Evolutionary conservation across 2,113 vertebrate genomes (phyloP).

Genomic region (Tragulus kanchil): DNA sequence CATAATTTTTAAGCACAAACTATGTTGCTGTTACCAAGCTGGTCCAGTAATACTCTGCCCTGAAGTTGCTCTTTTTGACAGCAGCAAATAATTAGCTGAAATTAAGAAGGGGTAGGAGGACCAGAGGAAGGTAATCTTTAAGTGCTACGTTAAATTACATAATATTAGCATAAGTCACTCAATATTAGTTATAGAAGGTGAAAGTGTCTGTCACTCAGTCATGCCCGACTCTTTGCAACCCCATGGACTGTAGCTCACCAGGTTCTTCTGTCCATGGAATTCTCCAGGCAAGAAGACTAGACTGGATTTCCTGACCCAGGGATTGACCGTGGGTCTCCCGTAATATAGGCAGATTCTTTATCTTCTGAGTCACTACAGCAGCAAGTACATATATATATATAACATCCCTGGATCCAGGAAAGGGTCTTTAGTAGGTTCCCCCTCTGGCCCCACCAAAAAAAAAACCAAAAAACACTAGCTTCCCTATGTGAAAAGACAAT

Average conservation of each 20-base stretch:
- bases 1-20: not conserved
- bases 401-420: not conserved
- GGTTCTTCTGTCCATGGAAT: not conserved
- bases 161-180: not conserved
- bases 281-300: not conserved
- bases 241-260: not conserved
- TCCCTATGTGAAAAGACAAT: not conserved
- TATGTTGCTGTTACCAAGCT: not conserved
- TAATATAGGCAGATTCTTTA: not conserved
- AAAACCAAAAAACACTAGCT: not conserved
- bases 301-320: not conserved
- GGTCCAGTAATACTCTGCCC: not conserved
- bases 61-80: conserved; percentile 10
- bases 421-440: conserved; percentile 23
- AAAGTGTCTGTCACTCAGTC: not conserved
- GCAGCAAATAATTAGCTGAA: conserved; percentile 19
- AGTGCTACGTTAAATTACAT: not conserved
- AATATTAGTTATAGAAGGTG: not conserved
- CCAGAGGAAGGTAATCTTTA: not conserved
- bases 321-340: not conserved
- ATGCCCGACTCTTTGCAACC: not conserved
- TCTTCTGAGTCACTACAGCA: not conserved
- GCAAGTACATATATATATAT: not conserved
- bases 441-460: too few species aligned
- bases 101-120: not conserved